phyloP scores from a whole-genome alignment of 92 coral and sea anemone species.

The Zoanthus sansibaricus region DNA sequence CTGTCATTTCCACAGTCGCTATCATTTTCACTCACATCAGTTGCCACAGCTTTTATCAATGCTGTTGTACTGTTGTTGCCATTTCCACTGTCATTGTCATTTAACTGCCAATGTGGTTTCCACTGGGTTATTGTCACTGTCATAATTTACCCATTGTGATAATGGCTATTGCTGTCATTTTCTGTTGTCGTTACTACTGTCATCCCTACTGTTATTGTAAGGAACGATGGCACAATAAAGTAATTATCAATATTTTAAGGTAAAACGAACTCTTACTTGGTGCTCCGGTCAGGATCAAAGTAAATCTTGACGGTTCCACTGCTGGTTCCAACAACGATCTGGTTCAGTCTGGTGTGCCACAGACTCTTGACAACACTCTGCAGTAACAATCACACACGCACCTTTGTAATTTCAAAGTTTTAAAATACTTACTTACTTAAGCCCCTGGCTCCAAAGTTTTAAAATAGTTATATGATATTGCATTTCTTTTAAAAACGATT shows the following conservation, averaged over 20 bases:
- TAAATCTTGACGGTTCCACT: constrained; percentile 87
- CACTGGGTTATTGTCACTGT: too few relatives aligned
- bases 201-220: neutral
- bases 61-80: too few relatives aligned
- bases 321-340: constrained; percentile 89
- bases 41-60: neutral
- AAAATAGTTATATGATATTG: neutral
- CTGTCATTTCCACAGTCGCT: too few relatives aligned
- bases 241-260: neutral
- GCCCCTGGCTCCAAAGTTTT: neutral
- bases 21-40: neutral
- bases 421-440: neutral
- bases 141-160: neutral
- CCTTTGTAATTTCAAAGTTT: neutral
- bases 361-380: constrained; percentile 95
- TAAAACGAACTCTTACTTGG: constrained; percentile 67
- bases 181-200: too few relatives aligned
- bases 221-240: neutral
- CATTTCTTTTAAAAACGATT: neutral
- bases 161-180: neutral
- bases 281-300: constrained; percentile 94
- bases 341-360: constrained; percentile 94
- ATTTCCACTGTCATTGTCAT: too few relatives aligned
- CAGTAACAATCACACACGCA: neutral
- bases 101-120: too few relatives aligned